These are phyloP conservation scores for Drosophila borealis DNA, from an alignment of 2,888 invertebrate genomes.

Conservation along the genomic window DNA sequence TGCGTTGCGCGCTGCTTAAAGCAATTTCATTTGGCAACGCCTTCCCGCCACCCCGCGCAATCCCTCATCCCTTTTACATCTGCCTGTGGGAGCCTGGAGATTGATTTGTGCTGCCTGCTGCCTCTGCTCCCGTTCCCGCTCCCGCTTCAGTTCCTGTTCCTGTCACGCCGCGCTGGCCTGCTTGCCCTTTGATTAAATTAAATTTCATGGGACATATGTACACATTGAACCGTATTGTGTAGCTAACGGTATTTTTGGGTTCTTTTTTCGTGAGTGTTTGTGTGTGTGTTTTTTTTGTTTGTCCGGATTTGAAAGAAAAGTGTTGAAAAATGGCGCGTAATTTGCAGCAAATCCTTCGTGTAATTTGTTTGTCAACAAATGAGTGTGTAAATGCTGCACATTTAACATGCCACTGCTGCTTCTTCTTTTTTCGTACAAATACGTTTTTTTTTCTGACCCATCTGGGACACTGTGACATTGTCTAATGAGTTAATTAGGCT, in stretches of 20 bases:
- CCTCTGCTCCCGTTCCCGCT: too few species aligned
- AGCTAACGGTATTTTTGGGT: slow-evolving; percentile 29
- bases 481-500: slow-evolving; percentile 76
- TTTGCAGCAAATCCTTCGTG: slow-evolving; percentile 75
- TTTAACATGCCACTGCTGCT: slow-evolving; percentile 57
- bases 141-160: slow-evolving; percentile 2
- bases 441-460: slow-evolving; percentile 11
- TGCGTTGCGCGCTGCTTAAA: slow-evolving; percentile 70
- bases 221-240: slow-evolving; percentile 62
- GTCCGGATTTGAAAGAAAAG: slow-evolving; percentile 60
- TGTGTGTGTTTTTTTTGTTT: slow-evolving; percentile 34
- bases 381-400: slow-evolving; percentile 76
- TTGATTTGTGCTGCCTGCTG: slow-evolving; percentile 80
- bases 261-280: slow-evolving; percentile 8
- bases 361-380: slow-evolving; percentile 78
- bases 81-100: slow-evolving; percentile 72
- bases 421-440: neutral
- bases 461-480: slow-evolving; percentile 59
- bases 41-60: slow-evolving; percentile 15
- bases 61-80: slow-evolving; percentile 32
- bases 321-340: slow-evolving; percentile 74
- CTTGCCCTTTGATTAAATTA: slow-evolving; percentile 83
- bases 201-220: slow-evolving; percentile 81
- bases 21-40: slow-evolving; percentile 76
- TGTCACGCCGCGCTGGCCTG: slow-evolving; percentile 51